Evolutionary conservation across 2,888 invertebrate species (phyloP).

Genomic region (Piscicola geometra): DNA sequence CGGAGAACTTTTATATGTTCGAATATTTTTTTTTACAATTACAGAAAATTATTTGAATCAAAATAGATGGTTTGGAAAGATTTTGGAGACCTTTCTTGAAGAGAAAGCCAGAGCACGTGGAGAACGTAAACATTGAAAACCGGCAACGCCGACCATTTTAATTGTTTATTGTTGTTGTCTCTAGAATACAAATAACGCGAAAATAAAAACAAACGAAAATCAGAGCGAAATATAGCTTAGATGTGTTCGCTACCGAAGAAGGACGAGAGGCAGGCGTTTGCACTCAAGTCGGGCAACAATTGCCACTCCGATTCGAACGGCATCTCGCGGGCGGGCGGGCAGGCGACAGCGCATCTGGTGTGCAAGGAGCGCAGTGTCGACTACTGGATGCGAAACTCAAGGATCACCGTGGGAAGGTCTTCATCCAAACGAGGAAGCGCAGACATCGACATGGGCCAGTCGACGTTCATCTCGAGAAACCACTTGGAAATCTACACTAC

Average conservation of each 20-base stretch:
- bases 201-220: constrained; percentile 20
- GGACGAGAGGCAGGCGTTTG: constrained; percentile 14
- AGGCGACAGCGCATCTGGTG: constrained; percentile 32
- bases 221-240: neutral
- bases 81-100: no score
- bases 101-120: constrained; percentile 22
- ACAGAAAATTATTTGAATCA: no score
- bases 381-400: constrained; percentile 80
- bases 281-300: constrained; percentile 33
- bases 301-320: constrained; percentile 2
- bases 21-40: no score
- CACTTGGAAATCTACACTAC: constrained; percentile 77
- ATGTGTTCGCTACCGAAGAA: constrained; percentile 9
- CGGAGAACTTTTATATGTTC: no score
- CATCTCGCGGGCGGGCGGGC: constrained; percentile 2
- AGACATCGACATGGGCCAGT: constrained; percentile 96
- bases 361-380: constrained; percentile 60
- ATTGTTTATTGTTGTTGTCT: constrained; percentile 36
- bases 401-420: constrained; percentile 87
- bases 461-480: constrained; percentile 89
- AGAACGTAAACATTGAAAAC: constrained; percentile 18
- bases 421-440: constrained; percentile 92
- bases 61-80: no score
- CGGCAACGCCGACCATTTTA: constrained; percentile 29
- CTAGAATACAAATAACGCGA: constrained; percentile 28